Evolutionary conservation across 2,888 invertebrate species (phyloP).

Genomic region (Xanthia togata): DNA sequence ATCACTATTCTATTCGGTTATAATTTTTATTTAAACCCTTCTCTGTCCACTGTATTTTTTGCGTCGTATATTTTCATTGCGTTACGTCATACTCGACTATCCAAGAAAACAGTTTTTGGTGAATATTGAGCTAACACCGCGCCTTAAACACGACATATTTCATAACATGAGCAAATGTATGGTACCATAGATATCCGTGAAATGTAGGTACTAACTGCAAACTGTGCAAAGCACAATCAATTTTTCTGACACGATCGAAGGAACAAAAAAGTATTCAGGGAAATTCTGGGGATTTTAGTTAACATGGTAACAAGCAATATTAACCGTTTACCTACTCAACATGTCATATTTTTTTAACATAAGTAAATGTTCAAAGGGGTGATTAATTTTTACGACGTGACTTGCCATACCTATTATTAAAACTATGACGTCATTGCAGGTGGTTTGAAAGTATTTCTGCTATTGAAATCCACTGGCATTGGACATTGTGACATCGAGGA

Average conservation of each 20-base stretch:
- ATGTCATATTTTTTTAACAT: conserved; percentile 6
- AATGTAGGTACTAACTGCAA: too few species aligned
- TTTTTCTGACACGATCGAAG: neutral
- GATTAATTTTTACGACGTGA: neutral
- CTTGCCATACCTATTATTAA: neutral
- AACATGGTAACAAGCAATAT: neutral
- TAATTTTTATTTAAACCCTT: too few species aligned
- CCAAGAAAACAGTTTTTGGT: too few species aligned
- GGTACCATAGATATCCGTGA: too few species aligned
- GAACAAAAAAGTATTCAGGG: neutral
- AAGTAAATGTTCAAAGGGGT: neutral
- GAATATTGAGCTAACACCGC: too few species aligned
- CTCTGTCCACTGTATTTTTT: too few species aligned
- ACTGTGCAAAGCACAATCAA: neutral
- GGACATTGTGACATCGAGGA: neutral
- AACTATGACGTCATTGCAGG: conserved; percentile 2
- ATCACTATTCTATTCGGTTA: too few species aligned
- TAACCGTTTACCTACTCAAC: neutral
- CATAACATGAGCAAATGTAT: neutral
- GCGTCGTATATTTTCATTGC: too few species aligned
- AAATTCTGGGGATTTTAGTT: neutral
- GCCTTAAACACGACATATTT: neutral
- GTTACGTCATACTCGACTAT: too few species aligned
- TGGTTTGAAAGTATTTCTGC: neutral
- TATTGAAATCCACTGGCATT: neutral